Base-by-base conservation (phyloP, 2,797 vertebrate genomes). In the Erethizon dorsatum region DNA sequence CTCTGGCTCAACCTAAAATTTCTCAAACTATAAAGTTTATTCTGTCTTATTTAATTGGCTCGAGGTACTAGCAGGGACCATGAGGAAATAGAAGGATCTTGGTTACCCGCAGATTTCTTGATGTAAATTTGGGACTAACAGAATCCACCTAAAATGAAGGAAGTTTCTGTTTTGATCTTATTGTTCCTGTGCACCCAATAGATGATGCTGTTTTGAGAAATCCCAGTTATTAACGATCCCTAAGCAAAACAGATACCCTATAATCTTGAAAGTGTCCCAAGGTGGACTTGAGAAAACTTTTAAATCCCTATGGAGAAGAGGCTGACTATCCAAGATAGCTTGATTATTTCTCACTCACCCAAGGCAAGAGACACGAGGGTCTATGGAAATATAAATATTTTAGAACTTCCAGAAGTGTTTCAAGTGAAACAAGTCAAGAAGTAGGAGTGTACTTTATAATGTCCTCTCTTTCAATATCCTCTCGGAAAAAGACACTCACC, bases 351-450 rank as follows among this genome's bases (percentile, higher is more conserved):
- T 47, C 24, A 79, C 15, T 91, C 2, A 65, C 7, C 6, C 37
- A 83, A 69, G 37, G 77, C 75, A 80, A 93, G 41, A 93, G 54
- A 37, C 59, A 22, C 54, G 18, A 45, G 45, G 69, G 41, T 93
- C 57, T 67, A 11, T 93, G 54, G n/a, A 89, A 75, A 83, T n/a
- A 88, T 13, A 82, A 56, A 54, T 28, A 96, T 56, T 88, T 69
- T 31, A 69, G 65, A 78, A 92, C 45, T 95, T 92, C 54, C 73
- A 56, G 52, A 88, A 85, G 28, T 69, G 8, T 24, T 41, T 83
- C 22, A 31, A 61, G 26, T 9, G 50, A 88, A 61, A 63, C 0
- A 41, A 93, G 73, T 75, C 56, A 92, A 50, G 2, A 88, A 41
- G 7, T 69, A 78, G 75, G 47, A 57, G n/a, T 33, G 37, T 63